These are phyloP conservation scores for Melanostoma mellinum DNA, from an alignment of 2,888 invertebrate species.

Conservation along the genomic window DNA sequence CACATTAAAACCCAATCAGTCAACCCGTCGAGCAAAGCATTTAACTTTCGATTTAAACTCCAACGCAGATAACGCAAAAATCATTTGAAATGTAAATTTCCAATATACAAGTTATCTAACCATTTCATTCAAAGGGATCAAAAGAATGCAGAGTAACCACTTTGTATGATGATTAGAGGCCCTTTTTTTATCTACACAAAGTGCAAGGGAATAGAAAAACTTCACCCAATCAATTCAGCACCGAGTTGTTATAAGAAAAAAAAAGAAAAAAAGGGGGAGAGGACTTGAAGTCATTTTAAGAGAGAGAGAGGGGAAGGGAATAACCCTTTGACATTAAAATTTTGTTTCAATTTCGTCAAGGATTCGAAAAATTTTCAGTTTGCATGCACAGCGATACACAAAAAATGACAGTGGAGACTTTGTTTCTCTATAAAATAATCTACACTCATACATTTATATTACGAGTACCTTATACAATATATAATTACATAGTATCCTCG, in stretches of 20 bases:
- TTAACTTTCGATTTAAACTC: too few relatives aligned
- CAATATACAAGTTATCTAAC: conserved; percentile 38
- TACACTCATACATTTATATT: too few relatives aligned
- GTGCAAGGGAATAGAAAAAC: conserved; percentile 15
- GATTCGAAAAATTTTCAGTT: conserved; percentile 47
- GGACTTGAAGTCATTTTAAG: conserved; percentile 18
- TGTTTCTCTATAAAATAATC: too few relatives aligned
- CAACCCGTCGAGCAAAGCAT: too few relatives aligned
- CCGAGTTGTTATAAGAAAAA: conserved; percentile 1
- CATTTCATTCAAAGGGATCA: conserved; percentile 60
- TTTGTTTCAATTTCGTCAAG: conserved; percentile 64
- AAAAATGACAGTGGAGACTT: conserved; percentile 8
- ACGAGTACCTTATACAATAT: background rate
- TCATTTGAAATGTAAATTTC: conserved; percentile 71
- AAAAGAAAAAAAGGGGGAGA: conserved; percentile 31
- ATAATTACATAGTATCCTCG: conserved; percentile 56
- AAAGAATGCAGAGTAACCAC: conserved; percentile 59
- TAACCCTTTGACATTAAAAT: conserved; percentile 74
- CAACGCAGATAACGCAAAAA: background rate
- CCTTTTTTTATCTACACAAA: background rate
- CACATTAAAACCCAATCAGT: too few relatives aligned
- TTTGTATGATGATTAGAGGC: conserved; percentile 67
- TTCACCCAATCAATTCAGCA: conserved; percentile 44
- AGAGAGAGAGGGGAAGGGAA: background rate
- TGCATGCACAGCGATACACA: conserved; percentile 41